Conservation (phyloP, 2,888 invertebrate species). For the Phania funesta region DNA sequence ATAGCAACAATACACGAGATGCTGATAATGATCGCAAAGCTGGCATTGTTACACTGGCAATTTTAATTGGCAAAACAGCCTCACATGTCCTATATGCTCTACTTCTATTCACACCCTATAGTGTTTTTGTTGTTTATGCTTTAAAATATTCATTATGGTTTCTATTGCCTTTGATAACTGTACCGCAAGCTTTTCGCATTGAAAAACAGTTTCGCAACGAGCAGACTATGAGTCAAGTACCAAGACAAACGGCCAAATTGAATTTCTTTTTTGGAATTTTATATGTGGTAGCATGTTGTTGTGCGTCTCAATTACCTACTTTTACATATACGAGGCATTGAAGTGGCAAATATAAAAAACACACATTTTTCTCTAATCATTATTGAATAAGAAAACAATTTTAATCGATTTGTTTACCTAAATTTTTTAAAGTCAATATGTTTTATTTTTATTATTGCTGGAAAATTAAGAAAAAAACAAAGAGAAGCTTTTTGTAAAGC, state of each 20-base stretch:
- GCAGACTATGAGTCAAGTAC: constrained; percentile 89
- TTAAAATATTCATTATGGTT: constrained; percentile 94
- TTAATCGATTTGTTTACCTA: constrained; percentile 38
- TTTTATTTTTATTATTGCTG: constrained; percentile 40
- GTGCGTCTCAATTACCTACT: constrained; percentile 84
- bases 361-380: constrained; percentile 38
- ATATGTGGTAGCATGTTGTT: constrained; percentile 91
- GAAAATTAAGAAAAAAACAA: constrained; percentile 22
- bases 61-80: constrained; percentile 93
- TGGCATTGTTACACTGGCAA: constrained; percentile 97
- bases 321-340: constrained; percentile 75
- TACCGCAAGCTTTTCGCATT: constrained; percentile 93
- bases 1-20: constrained; percentile 97
- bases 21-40: constrained; percentile 92
- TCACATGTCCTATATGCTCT: constrained; percentile 95
- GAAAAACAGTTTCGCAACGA: constrained; percentile 92
- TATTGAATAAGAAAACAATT: constrained; percentile 38
- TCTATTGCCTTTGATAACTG: constrained; percentile 91
- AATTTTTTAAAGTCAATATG: constrained; percentile 11
- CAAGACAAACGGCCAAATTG: constrained; percentile 92
- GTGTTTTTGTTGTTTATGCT: constrained; percentile 92
- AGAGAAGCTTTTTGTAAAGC: constrained; percentile 35
- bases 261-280: constrained; percentile 95
- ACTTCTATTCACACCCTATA: constrained; percentile 94
- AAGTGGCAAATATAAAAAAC: constrained; percentile 14